Evolutionary conservation across 2,797 vertebrate genomes (phyloP).

Genomic region (Lithobates sylvaticus): DNA sequence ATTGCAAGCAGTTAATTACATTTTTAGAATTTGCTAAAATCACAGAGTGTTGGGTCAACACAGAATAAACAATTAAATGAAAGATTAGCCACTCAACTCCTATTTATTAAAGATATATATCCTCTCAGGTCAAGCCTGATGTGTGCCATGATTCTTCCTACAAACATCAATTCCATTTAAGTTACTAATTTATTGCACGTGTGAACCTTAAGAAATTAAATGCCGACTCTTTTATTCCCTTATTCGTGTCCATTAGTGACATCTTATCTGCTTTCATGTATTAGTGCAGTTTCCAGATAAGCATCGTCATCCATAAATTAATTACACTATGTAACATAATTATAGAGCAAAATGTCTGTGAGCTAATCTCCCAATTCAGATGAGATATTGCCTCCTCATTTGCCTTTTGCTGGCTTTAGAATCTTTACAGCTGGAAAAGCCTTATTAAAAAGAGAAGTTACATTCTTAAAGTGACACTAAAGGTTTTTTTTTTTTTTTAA

Average conservation of each 20-base stretch:
- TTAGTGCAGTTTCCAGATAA: constrained; percentile 5
- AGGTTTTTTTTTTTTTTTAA: too few species aligned
- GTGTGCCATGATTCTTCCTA: too few species aligned
- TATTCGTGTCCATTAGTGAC: background rate
- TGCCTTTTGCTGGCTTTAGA: background rate
- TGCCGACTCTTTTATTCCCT: constrained; percentile 31
- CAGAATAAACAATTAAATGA: too few species aligned
- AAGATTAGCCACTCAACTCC: too few species aligned
- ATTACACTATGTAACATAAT: background rate
- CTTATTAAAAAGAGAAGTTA: too few species aligned
- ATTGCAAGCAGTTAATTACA: too few species aligned
- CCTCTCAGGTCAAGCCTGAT: too few species aligned
- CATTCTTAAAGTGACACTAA: too few species aligned
- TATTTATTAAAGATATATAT: too few species aligned
- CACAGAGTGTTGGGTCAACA: too few species aligned
- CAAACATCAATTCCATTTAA: background rate
- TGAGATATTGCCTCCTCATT: background rate
- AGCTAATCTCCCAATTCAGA: background rate
- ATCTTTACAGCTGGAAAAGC: background rate
- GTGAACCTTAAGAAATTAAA: constrained; percentile 44
- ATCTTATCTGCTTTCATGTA: constrained; percentile 12
- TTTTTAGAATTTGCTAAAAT: too few species aligned
- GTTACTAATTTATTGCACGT: constrained; percentile 52
- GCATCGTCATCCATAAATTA: background rate
- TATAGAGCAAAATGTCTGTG: background rate